These are phyloP conservation scores for Tragelaphus oryx DNA, from an alignment of 2,797 vertebrate species.

Conservation along the genomic window DNA sequence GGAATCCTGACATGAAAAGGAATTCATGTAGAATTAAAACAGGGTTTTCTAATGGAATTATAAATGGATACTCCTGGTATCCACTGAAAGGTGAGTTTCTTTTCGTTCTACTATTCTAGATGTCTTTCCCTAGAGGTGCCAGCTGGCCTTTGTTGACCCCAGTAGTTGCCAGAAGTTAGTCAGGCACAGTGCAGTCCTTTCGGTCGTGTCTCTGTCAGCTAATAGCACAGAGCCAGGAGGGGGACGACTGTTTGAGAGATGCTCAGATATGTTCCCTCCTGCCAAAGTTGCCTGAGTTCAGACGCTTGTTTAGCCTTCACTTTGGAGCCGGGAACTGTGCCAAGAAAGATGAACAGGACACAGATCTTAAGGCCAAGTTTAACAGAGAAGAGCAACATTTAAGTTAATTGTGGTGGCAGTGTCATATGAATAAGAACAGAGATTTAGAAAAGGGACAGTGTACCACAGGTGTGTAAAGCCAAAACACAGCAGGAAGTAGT, in stretches of 20 bases:
- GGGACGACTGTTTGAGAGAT: fast-evolving
- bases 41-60: slow-evolving; percentile 87
- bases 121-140: not conserved
- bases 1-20: slow-evolving; percentile 86
- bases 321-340: not conserved
- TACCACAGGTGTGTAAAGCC: not conserved
- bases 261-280: not conserved
- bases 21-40: slow-evolving; percentile 76
- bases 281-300: not conserved
- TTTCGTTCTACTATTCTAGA: not conserved
- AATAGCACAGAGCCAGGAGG: not conserved
- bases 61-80: slow-evolving; percentile 93
- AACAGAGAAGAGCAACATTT: not conserved
- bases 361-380: not conserved
- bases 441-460: not conserved
- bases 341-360: not conserved
- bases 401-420: not conserved
- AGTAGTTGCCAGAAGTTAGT: not conserved
- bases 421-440: not conserved
- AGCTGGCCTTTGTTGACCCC: not conserved
- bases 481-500: not conserved
- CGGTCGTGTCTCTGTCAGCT: fast-evolving
- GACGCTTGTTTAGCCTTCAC: not conserved
- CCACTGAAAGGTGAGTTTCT: slow-evolving; percentile 84
- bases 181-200: not conserved